A percentile compares a stretch with the other conserved stretches of the same genome.
phyloP scores from a whole-genome alignment of 2,797 vertebrate genomes.

The Gallinago solitaria region DNA sequence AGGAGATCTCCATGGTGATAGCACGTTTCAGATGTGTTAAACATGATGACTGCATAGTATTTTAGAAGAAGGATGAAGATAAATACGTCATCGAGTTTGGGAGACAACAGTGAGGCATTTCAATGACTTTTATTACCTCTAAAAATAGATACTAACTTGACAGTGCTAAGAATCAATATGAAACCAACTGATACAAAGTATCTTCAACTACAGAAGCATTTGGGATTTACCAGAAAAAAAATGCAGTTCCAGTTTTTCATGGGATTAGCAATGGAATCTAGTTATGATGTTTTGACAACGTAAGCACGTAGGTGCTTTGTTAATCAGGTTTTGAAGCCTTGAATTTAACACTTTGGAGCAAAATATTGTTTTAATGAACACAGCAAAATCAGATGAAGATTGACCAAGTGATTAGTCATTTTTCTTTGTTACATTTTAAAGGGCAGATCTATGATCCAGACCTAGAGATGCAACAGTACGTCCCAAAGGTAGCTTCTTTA shows the following conservation, averaged over 20 bases:
- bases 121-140: not conserved
- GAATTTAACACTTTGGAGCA: not conserved
- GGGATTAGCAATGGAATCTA: not conserved
- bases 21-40: not conserved
- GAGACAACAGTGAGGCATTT: not conserved
- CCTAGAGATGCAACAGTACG: not conserved
- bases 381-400: not conserved
- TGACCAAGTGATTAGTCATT: not conserved
- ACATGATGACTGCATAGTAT: not conserved
- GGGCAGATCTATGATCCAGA: not conserved
- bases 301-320: not conserved
- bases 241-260: not conserved
- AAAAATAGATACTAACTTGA: not conserved
- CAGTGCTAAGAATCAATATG: not conserved
- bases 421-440: not conserved
- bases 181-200: not conserved
- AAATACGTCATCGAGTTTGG: not conserved
- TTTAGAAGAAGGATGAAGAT: not conserved
- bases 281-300: not conserved
- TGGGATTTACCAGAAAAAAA: not conserved
- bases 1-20: not conserved
- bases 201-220: not conserved
- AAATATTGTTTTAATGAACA: not conserved
- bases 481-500: not conserved
- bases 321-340: not conserved